These are phyloP conservation scores for Saguinus midas DNA, from an alignment of 2,113 vertebrate genomes.

Conservation along the genomic window DNA sequence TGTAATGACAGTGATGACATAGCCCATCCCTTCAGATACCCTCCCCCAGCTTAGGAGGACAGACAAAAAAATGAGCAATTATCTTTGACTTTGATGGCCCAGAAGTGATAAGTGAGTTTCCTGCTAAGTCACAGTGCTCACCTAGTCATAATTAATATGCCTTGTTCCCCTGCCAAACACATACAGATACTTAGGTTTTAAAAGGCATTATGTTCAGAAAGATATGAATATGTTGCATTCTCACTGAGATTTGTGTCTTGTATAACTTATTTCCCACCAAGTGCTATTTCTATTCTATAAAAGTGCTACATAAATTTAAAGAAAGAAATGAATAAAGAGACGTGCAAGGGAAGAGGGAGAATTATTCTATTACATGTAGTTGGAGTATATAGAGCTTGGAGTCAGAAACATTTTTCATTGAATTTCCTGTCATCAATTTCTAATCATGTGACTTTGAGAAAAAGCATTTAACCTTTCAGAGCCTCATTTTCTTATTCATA, in stretches of 20 bases:
- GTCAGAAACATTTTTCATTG: background rate
- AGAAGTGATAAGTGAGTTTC: background rate
- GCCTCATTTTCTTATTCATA: background rate
- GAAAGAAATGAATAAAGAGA: background rate
- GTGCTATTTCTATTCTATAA: background rate
- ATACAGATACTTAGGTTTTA: background rate
- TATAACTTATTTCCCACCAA: background rate
- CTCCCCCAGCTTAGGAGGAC: background rate
- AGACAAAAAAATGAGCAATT: background rate
- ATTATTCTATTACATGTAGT: background rate
- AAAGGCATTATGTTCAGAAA: background rate
- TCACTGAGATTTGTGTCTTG: background rate
- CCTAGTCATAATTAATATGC: background rate
- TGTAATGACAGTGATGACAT: background rate
- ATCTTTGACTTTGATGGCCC: background rate
- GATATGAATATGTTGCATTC: background rate
- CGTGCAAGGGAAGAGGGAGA: background rate
- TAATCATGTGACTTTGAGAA: background rate
- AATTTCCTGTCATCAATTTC: background rate
- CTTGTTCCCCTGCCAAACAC: background rate
- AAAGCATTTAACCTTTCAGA: background rate
- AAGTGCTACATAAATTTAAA: background rate
- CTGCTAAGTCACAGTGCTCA: background rate
- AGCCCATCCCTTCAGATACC: background rate
- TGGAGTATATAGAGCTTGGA: background rate